phyloP scores from a whole-genome alignment of 2,888 invertebrate genomes.

The Limenitis camilla region DNA sequence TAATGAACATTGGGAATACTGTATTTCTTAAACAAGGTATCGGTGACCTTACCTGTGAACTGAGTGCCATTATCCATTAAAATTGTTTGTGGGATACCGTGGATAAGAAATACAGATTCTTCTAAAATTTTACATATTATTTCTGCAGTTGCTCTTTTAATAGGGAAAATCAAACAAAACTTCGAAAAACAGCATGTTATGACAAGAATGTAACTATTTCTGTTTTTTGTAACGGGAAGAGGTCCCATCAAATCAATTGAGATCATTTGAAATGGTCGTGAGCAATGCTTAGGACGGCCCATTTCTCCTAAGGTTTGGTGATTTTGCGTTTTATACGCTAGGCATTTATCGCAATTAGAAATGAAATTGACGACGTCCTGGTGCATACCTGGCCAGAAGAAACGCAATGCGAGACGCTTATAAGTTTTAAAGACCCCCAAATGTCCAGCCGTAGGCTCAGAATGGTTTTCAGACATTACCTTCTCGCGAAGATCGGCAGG shows the following conservation, averaged over 20 bases:
- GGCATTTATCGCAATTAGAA: constrained; percentile 9
- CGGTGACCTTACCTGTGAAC: constrained; percentile 13
- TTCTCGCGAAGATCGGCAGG: constrained; percentile 15
- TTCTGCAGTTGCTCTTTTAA: constrained; percentile 9
- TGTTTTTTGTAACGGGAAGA: constrained; percentile 13
- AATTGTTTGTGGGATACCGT: constrained; percentile 18
- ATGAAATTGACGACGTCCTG: constrained; percentile 7
- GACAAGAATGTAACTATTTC: constrained; percentile 14
- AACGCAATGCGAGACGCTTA: constrained; percentile 13
- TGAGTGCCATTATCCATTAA: constrained; percentile 17
- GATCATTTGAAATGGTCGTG: constrained; percentile 9
- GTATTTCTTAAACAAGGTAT: constrained; percentile 11
- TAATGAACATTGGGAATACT: constrained; percentile 20
- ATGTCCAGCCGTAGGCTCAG: constrained; percentile 15
- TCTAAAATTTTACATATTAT: constrained; percentile 2
- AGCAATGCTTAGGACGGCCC: constrained; percentile 21
- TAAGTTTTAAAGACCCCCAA: constrained; percentile 26
- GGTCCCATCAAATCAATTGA: constrained; percentile 20
- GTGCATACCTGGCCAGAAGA: constrained; percentile 18
- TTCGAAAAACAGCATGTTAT: constrained; percentile 22
- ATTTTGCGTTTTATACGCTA: constrained; percentile 17
- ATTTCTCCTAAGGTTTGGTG: constrained; percentile 21
- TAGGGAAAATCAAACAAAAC: constrained; percentile 17
- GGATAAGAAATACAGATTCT: constrained; percentile 19
- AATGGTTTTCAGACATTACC: constrained; percentile 13